Evolutionary conservation across 2,113 vertebrate species (phyloP), one percentile per base, ranked within the genome.

Genomic region (Seriola dumerili): DNA sequence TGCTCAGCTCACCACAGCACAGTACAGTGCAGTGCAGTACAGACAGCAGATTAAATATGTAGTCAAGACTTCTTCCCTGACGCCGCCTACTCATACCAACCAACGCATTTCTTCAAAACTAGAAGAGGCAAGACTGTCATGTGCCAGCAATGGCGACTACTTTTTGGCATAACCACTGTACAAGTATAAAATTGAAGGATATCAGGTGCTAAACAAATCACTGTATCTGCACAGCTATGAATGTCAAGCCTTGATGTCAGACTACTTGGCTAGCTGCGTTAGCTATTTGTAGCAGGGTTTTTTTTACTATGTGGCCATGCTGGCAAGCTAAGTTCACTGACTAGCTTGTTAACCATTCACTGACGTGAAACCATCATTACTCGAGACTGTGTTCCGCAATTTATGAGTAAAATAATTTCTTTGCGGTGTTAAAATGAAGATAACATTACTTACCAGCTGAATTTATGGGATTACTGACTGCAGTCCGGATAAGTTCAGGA

Each of bases 371-470:
- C 3, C 1, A 16, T 16, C n/a, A 8, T 25, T 6, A 58, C 8
- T 50, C 2, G 3, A 68, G 44, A 48, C 29, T 1, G 4, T 4
- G 6, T 19, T 62, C 29, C 3, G 19, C 13, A 4, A 3, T 10
- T 34, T n/a, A 25, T 19, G 2, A 34, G 4, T n/a, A 3, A 8
- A 54, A 1, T 25, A 1, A 19, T 52, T 6, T 29, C 0, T 25
- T 25, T 2, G 38, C 50, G 6, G 5, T 2, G 8, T 64, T 74
- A 0, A 57, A 48, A 32, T 38, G 13, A 80, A 83, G 69, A 76
- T 80, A 81, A 38, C 52, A 8, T 40, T 36, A 90, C 91, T 89
- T 48, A 91, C 88, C 85, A 88, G 84, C 17, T 79, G 46, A 61
- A 65, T 76, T 76, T 73, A 48, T 9, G 3, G 62, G 76, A 72